Evolutionary conservation across 2,888 invertebrate species (phyloP), one percentile per base, ranked within the genome.

Genomic region (Chromoteleia sp.): DNA sequence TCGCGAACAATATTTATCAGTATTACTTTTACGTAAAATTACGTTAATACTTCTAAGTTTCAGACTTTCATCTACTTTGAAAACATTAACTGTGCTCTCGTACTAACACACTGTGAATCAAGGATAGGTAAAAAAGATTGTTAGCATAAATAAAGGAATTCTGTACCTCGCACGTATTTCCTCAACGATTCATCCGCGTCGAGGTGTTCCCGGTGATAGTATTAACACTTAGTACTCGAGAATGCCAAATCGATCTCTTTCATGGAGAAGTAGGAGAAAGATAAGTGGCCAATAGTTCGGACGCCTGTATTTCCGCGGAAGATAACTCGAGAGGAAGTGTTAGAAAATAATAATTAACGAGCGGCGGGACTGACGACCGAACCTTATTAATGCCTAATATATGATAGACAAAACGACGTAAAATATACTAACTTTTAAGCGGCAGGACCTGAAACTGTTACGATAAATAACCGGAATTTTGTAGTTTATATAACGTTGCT

Each of bases 181-280:
- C 75, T 71, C 15, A 48, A 76, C 75, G 78, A 78, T 79, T 63
- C 78, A 75, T 76, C 68, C 71, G 65, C 65, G 74, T 70, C 75
- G 74, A 54, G 48, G 33, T 79, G 68, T 67, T 54, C 56, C 68
- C 73, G 71, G 39, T 50, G 63, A 33, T 59, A 39, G 59, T 67
- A 77, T 54, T 48, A 76, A 71, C 74, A 79, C 70, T 82, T 75
- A 59, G 70, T 8, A 63, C 30, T 17, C 33, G 68, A 6, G 71
- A 70, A 54, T 41, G 54, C 61, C 68, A 82, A 79, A 82, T 83
- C 80, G 70, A 83, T 83, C 77, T 80, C 77, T 65, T 83, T 83
- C 74, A 65, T 54, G 70, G 63, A 33, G 58, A 74, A 83, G 61
- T 75, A 79, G 71, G 82, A 75, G 82, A 82, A 79, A 82, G 78